Base-by-base conservation (phyloP, 2,797 vertebrate genomes). In the Pachyuromys duprasi region DNA sequence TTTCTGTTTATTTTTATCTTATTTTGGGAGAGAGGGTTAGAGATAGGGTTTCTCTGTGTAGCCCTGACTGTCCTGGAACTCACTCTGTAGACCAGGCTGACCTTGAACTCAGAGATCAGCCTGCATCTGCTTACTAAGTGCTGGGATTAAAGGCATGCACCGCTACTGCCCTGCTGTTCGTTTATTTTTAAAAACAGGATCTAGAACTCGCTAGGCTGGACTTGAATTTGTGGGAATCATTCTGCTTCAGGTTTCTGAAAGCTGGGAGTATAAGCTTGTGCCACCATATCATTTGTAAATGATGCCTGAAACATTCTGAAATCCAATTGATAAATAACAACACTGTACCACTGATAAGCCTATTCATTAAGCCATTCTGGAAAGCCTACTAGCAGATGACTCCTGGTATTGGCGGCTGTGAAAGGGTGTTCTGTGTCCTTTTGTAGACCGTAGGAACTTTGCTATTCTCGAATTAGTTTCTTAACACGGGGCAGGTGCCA, bases 291-390 rank as follows among this genome's bases (percentile, higher is more conserved):
- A 79, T 75, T 86, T 69, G 39, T 91, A 55, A 95, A 36, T 55
- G 70, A n/a, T 89, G n/a, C 55, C 79, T 94, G 80, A 95, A 86
- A 80, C 49, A 39, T 45, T 92, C 31, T 94, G 83, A 69, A 75
- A 91, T 18, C 72, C 78, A 90, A 7, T 83, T 57, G 36, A 12
- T 89, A 33, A 62, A 17, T 53, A 90, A 87, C 28, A 18, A 2
- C n/a, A 79, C n/a, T 94, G 33, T 78, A 75, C 2, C 26, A 39
- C 36, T 72, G 81, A 87, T 28, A 82, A 13, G n/a, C 55, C 84
- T 65, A 3, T 53, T 53, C 0, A 60, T 53, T 70, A 75, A 57
- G 28, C 3, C 90, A 65, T 17, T 31, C 63, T 82, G 60, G 82
- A 86, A 36, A 70, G 39, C 45, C 62, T 55, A 24, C 36, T 86